Conservation (phyloP, 2,797 vertebrate species). For the Leucoraja ocellata region DNA sequence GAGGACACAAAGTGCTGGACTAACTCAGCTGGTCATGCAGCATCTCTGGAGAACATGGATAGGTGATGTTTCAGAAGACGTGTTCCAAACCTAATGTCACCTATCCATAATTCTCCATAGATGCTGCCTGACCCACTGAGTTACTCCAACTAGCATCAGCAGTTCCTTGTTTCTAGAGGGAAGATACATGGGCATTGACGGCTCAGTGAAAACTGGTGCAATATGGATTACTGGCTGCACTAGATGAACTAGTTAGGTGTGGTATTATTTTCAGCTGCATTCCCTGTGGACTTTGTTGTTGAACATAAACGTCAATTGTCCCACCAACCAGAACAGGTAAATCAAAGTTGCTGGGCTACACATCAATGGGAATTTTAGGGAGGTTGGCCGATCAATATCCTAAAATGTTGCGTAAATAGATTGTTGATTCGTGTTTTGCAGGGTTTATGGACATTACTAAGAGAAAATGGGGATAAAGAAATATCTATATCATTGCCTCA, state of each 20-base stretch:
- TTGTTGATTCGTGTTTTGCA: not conserved
- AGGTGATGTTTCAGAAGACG: too few relatives aligned
- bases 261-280: not conserved
- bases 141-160: too few relatives aligned
- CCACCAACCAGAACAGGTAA: not conserved
- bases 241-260: not conserved
- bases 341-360: not conserved
- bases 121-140: too few relatives aligned
- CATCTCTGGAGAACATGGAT: too few relatives aligned
- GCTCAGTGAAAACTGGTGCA: not conserved
- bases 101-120: too few relatives aligned
- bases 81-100: too few relatives aligned
- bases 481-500: not conserved
- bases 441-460: not conserved
- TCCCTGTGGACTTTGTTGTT: not conserved
- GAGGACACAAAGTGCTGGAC: too few relatives aligned
- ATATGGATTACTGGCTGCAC: not conserved
- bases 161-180: too few relatives aligned
- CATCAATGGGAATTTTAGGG: not conserved
- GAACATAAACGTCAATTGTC: not conserved
- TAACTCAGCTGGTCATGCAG: too few relatives aligned
- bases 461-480: not conserved
- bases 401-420: not conserved
- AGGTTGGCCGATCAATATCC: not conserved
- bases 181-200: not conserved